These are phyloP conservation scores for Tyrannus savana DNA, from an alignment of 2,113 vertebrate genomes.

Conservation along the genomic window DNA sequence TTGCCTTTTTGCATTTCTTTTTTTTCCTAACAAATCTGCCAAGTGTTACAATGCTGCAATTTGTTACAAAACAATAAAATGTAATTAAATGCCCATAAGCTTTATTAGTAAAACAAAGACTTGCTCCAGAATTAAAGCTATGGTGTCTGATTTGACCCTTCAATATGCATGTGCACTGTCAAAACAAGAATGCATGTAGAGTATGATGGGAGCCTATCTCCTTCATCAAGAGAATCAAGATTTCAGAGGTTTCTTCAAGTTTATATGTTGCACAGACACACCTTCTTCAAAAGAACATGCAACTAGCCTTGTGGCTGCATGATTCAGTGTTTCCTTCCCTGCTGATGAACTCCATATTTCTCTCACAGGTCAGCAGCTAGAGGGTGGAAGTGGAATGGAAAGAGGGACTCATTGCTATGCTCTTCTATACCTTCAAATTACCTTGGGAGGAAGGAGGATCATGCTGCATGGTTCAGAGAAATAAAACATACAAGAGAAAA, in stretches of 20 bases:
- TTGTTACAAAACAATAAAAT: background rate
- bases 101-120: background rate
- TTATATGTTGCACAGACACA: background rate
- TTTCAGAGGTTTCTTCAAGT: background rate
- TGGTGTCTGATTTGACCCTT: background rate
- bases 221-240: background rate
- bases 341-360: background rate
- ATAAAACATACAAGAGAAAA: background rate
- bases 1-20: background rate
- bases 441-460: background rate
- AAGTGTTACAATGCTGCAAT: background rate
- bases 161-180: background rate
- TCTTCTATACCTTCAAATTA: background rate
- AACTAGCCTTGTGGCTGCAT: background rate
- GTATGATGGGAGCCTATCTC: background rate
- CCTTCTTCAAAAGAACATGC: background rate
- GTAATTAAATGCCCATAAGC: background rate
- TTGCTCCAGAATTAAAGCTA: background rate
- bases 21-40: background rate
- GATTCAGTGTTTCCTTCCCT: background rate
- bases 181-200: background rate
- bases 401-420: background rate
- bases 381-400: background rate
- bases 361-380: background rate
- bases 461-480: accelerated